Base-by-base conservation (phyloP, 2,797 vertebrate genomes). In the Rhynchotus rufescens region DNA sequence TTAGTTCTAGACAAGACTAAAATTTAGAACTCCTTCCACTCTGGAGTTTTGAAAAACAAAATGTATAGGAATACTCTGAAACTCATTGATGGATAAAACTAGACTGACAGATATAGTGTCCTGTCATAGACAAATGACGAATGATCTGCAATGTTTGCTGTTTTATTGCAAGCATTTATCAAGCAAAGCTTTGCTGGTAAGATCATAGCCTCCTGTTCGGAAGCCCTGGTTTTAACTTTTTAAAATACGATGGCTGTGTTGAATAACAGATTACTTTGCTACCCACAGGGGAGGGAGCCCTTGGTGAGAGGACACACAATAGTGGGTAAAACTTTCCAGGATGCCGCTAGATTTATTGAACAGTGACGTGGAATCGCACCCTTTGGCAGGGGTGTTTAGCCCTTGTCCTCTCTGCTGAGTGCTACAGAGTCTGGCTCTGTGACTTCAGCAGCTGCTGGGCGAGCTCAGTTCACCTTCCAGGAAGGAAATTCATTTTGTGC, bases 81-180 rank as follows among this genome's bases (percentile, higher is more conserved):
- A 84, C 56, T n/a, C 80, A 71, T n/a, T 71, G 64, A 82, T 74
- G 52, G 26, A n/a, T 74, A 86, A 94, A 90, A 89, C 23, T 28
- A 80, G 61, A 42, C 19, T 86, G 78, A 72, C 42, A 76, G 51
- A 49, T 36, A 2, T 9, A 69, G 86, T 67, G 83, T 34, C 83
- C 68, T 61, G 81, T n/a, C 80, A 66, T 9, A 34, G 85, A 80
- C 80, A 82, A 45, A 60, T 78, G 64, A 42, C 26, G 2, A 4
- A 62, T 61, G 75, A 77, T 67, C 68, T 52, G 74, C 64, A 32
- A 0, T 21, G 17, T 56, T 76, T 69, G 23, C 71, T 64, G 80
- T 12, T 26, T 10, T 56, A 2, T 23, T 81, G 67, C 73, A 78
- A 30, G 1, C 32, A 56, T 54, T n/a, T 54, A 28, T 0, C 12